Base-by-base conservation (phyloP, 2,113 vertebrate species). In the Corythoichthys haematopterus region DNA sequence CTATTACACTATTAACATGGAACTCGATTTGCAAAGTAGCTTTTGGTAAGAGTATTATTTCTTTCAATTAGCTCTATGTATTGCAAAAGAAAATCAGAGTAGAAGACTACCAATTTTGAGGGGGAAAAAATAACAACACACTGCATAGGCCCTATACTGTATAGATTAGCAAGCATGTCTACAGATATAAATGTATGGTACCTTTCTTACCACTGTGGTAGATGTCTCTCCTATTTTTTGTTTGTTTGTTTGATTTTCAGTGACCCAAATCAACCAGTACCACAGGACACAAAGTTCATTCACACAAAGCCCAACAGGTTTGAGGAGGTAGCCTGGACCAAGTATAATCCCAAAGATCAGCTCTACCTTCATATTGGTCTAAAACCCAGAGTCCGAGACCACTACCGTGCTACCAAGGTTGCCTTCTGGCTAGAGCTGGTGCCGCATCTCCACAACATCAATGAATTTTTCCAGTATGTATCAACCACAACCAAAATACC, bases 241-340 rank as follows among this genome's bases (percentile, higher is more conserved):
- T 46, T 47, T 38, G 8, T 35, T 57, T 57, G 0, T 36, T 64
- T 28, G 20, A 28, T 50, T 65, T 74, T 2, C 77, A 98, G 96
- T 2, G 96, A 99, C 83, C 97, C 97, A 2, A 99, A 99, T 53
- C 95, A 95, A 37, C 97, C 97, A 0, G 96, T 98, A 14, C 96
- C 97, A 0, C 97, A 99, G 66, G 97, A 99, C 57, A 99, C 97
- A 61, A 99, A 97, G 80, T 99, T 99, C 85, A 96, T 97, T 72
- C 97, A 99, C 79, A 99, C 96, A 0, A 97, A 97, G 71, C 96
- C 97, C 9, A 98, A 98, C 81, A 94, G 97, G 2, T 98, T 98
- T 46, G 97, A 99, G 87, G 96, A 96, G 71, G 96, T 99, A 1
- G 96, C 97, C 16, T 99, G 97, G 97, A 94, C 95, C 5, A 98